These are phyloP conservation scores for Sebastes reedi DNA, from an alignment of 2,797 vertebrate species.

Conservation along the genomic window DNA sequence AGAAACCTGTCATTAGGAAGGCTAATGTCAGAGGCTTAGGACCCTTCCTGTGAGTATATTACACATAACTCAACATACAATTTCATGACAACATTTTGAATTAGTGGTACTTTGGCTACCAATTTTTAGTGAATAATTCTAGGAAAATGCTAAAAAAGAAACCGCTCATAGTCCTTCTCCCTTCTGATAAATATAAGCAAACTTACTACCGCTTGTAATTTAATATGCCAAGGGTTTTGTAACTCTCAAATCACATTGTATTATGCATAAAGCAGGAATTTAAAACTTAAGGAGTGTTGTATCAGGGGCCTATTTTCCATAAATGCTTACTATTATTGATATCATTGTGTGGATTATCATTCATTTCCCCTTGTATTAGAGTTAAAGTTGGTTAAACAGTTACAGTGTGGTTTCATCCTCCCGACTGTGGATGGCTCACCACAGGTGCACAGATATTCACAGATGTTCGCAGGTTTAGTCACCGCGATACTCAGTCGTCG, in stretches of 20 bases:
- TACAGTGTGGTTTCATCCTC: background rate
- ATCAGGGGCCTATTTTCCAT: background rate
- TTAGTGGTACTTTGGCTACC: background rate
- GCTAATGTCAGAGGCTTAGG: constrained; percentile 14
- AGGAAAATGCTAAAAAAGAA: background rate
- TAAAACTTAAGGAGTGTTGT: background rate
- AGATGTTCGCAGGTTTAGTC: constrained; percentile 42
- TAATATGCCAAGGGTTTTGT: background rate
- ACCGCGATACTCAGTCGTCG: background rate
- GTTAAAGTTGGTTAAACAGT: background rate
- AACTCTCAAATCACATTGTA: background rate
- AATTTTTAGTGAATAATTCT: background rate
- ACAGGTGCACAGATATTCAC: constrained; percentile 5
- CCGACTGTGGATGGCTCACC: background rate
- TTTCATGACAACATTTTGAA: background rate
- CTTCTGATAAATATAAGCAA: background rate
- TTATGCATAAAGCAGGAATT: background rate
- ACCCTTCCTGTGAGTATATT: background rate
- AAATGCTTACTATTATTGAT: background rate
- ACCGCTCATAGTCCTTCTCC: background rate
- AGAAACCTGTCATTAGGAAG: constrained; percentile 16
- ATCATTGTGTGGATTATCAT: background rate
- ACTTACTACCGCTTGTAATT: background rate
- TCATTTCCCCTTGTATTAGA: background rate
- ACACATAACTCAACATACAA: background rate